These are phyloP conservation scores for Cyanocitta stelleri DNA, from an alignment of 2,113 vertebrate species.

Conservation along the genomic window DNA sequence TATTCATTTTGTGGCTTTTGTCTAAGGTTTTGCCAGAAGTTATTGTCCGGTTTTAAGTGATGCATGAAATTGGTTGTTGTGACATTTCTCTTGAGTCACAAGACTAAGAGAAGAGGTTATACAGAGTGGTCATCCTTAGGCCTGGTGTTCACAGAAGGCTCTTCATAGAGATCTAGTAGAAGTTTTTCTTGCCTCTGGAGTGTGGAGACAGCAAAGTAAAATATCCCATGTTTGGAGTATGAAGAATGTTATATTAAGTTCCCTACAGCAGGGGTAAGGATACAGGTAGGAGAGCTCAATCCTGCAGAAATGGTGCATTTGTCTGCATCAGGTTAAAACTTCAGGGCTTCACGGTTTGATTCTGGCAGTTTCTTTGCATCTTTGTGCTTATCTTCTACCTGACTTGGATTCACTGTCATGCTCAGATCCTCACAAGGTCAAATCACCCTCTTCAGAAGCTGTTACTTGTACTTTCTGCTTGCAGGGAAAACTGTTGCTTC, in stretches of 20 bases:
- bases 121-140: background rate
- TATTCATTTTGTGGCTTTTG: background rate
- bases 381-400: background rate
- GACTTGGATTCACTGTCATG: accelerated
- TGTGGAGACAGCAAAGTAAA: background rate
- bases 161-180: background rate
- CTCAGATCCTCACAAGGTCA: background rate
- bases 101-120: background rate
- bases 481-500: background rate
- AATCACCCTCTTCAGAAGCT: background rate
- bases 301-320: background rate
- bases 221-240: background rate
- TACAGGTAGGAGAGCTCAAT: background rate
- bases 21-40: background rate
- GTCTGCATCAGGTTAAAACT: background rate
- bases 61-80: accelerated
- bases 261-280: background rate
- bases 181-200: background rate
- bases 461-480: background rate
- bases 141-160: background rate
- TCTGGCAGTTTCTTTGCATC: background rate
- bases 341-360: background rate
- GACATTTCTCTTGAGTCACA: background rate
- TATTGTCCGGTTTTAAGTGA: background rate
- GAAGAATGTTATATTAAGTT: background rate